Base-by-base conservation (phyloP, 2,797 vertebrate genomes). In the Notoglanidium macrostoma region DNA sequence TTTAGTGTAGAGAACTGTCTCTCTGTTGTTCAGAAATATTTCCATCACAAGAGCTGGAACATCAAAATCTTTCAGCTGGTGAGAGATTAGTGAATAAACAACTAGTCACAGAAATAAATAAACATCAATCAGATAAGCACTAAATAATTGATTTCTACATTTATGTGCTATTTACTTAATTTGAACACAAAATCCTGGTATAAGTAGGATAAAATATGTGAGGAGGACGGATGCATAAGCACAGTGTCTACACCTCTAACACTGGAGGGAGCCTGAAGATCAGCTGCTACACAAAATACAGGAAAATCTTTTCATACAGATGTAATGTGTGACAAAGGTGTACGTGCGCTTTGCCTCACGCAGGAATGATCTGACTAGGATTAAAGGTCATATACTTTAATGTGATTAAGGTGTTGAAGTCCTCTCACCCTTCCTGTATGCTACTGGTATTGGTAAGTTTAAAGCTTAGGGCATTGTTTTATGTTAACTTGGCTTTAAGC, bases 1-100 rank as follows among this genome's bases (percentile, higher is more conserved):
- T 74, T 94, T 96, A 1, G 91, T 93, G 59, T 95, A 90, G 72
- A 98, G 95, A 87, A 96, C 86, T 72, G 90, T 73, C 55, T 92
- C 93, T 65, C 92, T 92, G 46, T 94, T 94, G 49, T 80, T 91
- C 68, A 93, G 90, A 95, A 98, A 97, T 83, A 92, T 92, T 85
- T 94, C 94, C 90, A 98, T 46, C 2, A 93, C 91, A 49, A 91
- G 90, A 2, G 92, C 91, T 83, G 95, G 91, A 92, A 98, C 94
- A 87, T 94, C 92, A 89, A 98, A 97, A 91, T 98, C 97, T 91
- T 86, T 89, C 51, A 98, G 92, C 98, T 98, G 93, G 19, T 9
- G 73, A 77, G 35, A 88, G 35, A 83, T 72, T 85, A 59, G 55
- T 57, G 7, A 88, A 55, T 32, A 78, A 59, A 65, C 26, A 81